Base-by-base conservation (phyloP, 2,113 vertebrate species). In the Tamias sibiricus region DNA sequence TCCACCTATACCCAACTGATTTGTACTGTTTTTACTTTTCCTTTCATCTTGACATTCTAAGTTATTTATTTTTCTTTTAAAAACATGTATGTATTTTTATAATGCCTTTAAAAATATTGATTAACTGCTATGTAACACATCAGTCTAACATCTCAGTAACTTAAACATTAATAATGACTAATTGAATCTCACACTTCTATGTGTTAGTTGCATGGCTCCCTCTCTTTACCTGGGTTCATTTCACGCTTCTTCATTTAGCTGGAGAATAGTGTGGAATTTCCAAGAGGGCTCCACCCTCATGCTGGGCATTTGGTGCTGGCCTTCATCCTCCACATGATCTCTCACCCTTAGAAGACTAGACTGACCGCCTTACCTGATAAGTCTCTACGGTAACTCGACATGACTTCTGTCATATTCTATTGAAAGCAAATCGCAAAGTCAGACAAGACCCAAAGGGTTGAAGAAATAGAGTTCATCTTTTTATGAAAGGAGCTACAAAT, bases 51-150 rank as follows among this genome's bases (percentile, higher is more conserved):
- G 20, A 77, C 40, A 49, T 19, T 35, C 30, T 44, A 35, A 90
- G 40, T 76, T 94, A 52, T 71, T 66, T 52, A 24, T 1, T 71
- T 94, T 93, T 4, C 0, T 87, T 82, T 95, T 64, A 64, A 79
- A 82, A 87, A 68, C 19, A 22, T 82, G 10, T 6, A 40, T 42
- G 4, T 1, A 87, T 44, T 97, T 90, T 94, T 93, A 40, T 88
- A 91, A 89, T 49, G 22, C 1, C 4, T n/a, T 85, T 80, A 49
- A 64, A 57, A 8, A 89, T 72, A 37, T 62, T 6, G 90, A 35
- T 44, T 37, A 44, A 64, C 2, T 54, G 6, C 0, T 62, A 62
- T 59, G 3, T 49, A 93, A 74, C 9, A 37, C 3, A 44, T 24
- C 6, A 80, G 0, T 10, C 6, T 1, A 19, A 84, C 54, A 42